Evolutionary conservation across 2,797 vertebrate genomes (phyloP).

Genomic region (Atherinosoma microstoma): DNA sequence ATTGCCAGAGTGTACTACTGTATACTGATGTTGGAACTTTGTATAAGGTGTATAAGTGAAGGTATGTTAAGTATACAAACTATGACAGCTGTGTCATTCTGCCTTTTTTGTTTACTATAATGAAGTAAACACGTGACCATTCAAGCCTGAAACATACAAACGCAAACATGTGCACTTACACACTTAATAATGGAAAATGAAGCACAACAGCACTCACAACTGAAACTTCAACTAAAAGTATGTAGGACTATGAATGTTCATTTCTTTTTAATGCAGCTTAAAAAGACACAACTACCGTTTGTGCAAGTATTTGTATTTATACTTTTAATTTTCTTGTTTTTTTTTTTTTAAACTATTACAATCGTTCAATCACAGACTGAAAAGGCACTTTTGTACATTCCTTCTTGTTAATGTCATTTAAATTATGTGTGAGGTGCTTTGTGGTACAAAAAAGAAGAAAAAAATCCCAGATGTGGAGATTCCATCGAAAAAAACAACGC

Average conservation of each 20-base stretch:
- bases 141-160: slow-evolving; percentile 12
- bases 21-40: slow-evolving; percentile 7
- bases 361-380: slow-evolving; percentile 55
- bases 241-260: slow-evolving; percentile 68
- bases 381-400: slow-evolving; percentile 69
- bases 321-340: slow-evolving; percentile 42
- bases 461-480: slow-evolving; percentile 19
- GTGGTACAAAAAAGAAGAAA: neutral
- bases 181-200: slow-evolving; percentile 22
- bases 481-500: slow-evolving; percentile 22
- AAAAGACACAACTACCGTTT: slow-evolving; percentile 52
- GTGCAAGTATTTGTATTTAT: slow-evolving; percentile 66
- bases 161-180: slow-evolving; percentile 18
- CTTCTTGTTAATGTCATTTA: slow-evolving; percentile 32
- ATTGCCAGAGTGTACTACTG: neutral
- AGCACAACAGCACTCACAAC: slow-evolving; percentile 73
- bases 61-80: slow-evolving; percentile 16
- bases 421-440: slow-evolving; percentile 35
- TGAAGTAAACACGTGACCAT: slow-evolving; percentile 9
- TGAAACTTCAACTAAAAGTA: slow-evolving; percentile 58
- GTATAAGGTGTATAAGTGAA: slow-evolving; percentile 19
- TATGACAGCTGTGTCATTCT: slow-evolving; percentile 45
- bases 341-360: slow-evolving; percentile 32
- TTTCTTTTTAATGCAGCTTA: slow-evolving; percentile 65
- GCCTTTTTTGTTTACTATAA: slow-evolving; percentile 46